Conservation (phyloP, 2,888 invertebrate genomes). For the Drosophila affinis region DNA sequence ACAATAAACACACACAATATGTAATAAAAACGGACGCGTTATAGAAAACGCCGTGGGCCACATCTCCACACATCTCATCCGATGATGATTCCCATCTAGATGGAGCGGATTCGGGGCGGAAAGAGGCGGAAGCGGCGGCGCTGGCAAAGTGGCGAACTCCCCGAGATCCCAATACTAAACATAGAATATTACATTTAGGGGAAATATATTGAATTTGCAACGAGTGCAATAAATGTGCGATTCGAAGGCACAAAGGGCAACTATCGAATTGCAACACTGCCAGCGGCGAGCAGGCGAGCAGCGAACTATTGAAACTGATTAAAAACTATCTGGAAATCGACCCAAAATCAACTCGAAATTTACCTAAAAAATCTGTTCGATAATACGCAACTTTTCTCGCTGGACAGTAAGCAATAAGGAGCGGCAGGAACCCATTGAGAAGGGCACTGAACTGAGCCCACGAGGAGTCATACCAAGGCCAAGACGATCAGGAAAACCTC, state of each 20-base stretch:
- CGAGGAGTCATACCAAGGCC: no score
- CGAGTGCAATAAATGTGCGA: slow-evolving; percentile 18
- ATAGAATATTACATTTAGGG: slow-evolving; percentile 20
- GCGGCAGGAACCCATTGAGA: no score
- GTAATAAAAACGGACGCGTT: slow-evolving; percentile 71
- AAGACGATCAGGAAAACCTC: no score
- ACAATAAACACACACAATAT: slow-evolving; percentile 70
- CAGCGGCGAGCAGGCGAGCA: no score
- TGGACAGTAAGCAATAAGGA: no score
- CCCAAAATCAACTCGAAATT: no score
- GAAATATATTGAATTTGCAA: slow-evolving; percentile 20
- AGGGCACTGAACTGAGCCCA: no score
- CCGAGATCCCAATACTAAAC: slow-evolving; percentile 7
- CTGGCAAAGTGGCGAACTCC: slow-evolving; percentile 4
- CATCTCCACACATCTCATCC: slow-evolving; percentile 27
- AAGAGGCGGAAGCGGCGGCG: neutral
- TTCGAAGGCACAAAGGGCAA: neutral
- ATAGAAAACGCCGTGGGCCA: slow-evolving; percentile 62
- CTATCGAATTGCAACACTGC: slow-evolving; percentile 6
- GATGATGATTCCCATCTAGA: slow-evolving; percentile 28
- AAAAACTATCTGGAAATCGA: no score
- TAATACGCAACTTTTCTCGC: no score
- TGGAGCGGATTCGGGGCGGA: neutral
- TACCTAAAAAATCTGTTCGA: no score
- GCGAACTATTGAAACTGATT: no score